These are phyloP conservation scores for Phaonia tiefii DNA, from an alignment of 2,888 invertebrate species.

Conservation along the genomic window DNA sequence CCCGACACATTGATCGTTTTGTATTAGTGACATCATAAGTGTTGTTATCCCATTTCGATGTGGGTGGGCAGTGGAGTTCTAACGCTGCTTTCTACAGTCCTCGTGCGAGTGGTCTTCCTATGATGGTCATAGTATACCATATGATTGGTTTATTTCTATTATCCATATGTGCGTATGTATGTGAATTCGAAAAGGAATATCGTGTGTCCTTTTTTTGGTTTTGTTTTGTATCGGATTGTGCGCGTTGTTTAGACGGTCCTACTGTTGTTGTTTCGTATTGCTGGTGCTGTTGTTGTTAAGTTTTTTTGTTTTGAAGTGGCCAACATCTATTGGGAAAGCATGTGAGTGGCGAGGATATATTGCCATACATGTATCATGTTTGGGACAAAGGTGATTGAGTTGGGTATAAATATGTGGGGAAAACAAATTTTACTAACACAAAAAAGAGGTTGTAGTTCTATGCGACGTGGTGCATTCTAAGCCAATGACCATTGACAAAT, in stretches of 20 bases:
- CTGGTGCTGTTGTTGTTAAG: conserved; percentile 58
- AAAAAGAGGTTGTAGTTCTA: no score
- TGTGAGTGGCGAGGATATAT: no score
- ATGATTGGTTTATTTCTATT: conserved; percentile 65
- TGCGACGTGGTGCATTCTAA: no score
- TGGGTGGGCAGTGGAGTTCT: background rate
- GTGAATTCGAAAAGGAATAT: conserved; percentile 56
- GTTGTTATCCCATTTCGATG: background rate
- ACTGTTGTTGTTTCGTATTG: no score
- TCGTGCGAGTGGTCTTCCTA: conserved; percentile 63
- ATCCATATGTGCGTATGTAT: conserved; percentile 38
- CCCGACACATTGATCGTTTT: background rate
- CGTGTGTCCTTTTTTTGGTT: conserved; percentile 46
- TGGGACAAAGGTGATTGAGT: no score
- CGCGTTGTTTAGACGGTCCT: conserved; percentile 63
- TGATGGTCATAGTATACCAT: conserved; percentile 60
- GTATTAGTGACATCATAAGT: background rate
- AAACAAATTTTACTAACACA: no score
- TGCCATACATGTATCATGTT: no score
- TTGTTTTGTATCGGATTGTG: conserved; percentile 62
- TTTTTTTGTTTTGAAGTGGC: conserved; percentile 51
- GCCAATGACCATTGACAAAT: no score
- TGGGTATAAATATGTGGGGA: no score
- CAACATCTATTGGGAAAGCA: background rate
- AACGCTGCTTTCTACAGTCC: conserved; percentile 26